Evolutionary conservation across 2,797 vertebrate genomes (phyloP), one percentile per base, ranked within the genome.

Genomic region (Pipistrellus pipistrellus): DNA sequence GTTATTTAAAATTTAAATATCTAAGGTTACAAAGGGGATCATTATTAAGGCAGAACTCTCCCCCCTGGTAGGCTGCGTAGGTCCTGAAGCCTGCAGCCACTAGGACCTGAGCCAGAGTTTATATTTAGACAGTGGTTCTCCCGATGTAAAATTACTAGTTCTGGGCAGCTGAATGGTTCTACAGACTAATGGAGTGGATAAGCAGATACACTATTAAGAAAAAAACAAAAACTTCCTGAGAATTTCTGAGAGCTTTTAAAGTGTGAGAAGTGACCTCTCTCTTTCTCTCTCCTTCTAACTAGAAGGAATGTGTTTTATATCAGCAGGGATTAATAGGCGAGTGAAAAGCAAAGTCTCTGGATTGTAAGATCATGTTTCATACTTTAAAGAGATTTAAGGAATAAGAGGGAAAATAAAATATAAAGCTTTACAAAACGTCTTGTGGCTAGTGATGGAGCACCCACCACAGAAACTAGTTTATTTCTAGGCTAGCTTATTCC

Each of bases 371-470:
- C 41, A 83, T 15, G 25, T 75, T 93, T 83, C 17, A 71, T 5
- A 11, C 46, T 84, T 46, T n/a, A 73, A 51, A 92, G 21, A 75
- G 15, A 10, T 90, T 84, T 57, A 57, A 41, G 35, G n/a, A 86
- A 35, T 78, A 89, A 92, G 15, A 86, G 30, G 10, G 73, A 85
- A 75, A 90, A 84, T 48, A 81, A 92, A 85, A 82, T 46, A 48
- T 9, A 35, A 96, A 87, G 48, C 4, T 86, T 88, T 69, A 71
- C 9, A 71, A 57, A 59, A 69, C n/a, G 62, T 91, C 35, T 38
- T 55, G 35, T 75, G 35, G 25, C 21, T 72, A 83, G 17, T 64
- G 17, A 69, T 30, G 81, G 0, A 83, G 5, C 27, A 95, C 2
- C 44, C 20, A 59, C 41, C 30, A 69, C 59, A 73, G 66, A 84